A percentile compares a stretch with the other conserved stretches of the same genome.
Conservation (phyloP, 23 tunicate species). For the Oikopleura vanhoeffeni region DNA sequence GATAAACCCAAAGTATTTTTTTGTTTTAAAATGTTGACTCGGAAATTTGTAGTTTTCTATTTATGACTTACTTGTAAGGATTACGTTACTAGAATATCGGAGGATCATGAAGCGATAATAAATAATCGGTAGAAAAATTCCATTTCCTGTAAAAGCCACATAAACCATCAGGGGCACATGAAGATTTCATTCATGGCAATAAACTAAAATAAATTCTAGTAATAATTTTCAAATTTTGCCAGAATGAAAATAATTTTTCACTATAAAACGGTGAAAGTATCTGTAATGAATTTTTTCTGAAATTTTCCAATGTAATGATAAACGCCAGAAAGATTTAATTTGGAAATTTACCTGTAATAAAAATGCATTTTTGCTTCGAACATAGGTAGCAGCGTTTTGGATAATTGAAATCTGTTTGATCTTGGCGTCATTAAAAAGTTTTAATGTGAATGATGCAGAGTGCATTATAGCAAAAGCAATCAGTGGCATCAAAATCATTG, state of each 20-base stretch:
- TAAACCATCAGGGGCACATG: neutral
- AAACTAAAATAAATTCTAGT: neutral
- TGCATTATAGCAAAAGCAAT: constrained; percentile 7
- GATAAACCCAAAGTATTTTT: too few relatives aligned
- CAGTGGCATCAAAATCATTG: neutral
- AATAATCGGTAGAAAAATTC: neutral
- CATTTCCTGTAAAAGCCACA: constrained; percentile 3
- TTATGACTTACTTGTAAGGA: constrained; percentile 16
- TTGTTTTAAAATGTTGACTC: too few relatives aligned
- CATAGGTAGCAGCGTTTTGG: neutral
- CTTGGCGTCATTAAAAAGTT: neutral
- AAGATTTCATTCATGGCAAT: constrained; percentile 13
- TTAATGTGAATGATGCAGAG: neutral
- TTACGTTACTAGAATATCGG: neutral
- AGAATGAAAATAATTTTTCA: too few relatives aligned
- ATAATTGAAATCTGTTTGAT: neutral
- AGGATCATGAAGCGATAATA: constrained; percentile 6
- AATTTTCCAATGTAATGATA: too few relatives aligned
- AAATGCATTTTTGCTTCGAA: neutral
- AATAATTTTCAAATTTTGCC: too few relatives aligned
- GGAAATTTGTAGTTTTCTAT: too few relatives aligned
- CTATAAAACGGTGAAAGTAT: too few relatives aligned
- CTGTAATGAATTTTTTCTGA: too few relatives aligned
- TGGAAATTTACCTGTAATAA: neutral
- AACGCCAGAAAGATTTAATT: neutral